These are phyloP conservation scores for Pheosia gnoma DNA, from an alignment of 2,888 invertebrate species.

Conservation along the genomic window DNA sequence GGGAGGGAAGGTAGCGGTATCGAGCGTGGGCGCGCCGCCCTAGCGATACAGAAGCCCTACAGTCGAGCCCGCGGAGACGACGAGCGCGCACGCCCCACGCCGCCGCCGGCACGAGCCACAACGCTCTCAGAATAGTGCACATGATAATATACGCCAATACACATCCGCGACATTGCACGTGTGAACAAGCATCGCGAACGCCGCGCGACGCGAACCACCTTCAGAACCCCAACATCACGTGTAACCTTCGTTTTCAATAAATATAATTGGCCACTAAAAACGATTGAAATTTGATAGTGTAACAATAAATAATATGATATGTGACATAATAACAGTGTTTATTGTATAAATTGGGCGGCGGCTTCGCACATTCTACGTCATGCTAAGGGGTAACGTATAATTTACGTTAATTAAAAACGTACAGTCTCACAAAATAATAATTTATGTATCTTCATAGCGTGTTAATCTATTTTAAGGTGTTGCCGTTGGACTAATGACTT, in stretches of 20 bases:
- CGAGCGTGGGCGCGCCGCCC: conserved; percentile 82
- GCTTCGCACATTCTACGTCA: conserved; percentile 68
- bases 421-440: neutral
- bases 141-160: conserved; percentile 42
- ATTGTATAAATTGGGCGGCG: conserved; percentile 67
- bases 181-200: conserved; percentile 28
- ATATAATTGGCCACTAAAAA: conserved; percentile 42
- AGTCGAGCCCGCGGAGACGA: conserved; percentile 67
- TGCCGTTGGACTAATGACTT: conserved; percentile 26
- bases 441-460: conserved; percentile 7
- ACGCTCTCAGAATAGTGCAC: conserved; percentile 40
- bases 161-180: conserved; percentile 44
- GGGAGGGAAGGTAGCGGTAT: conserved; percentile 75
- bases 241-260: conserved; percentile 31
- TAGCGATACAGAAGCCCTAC: conserved; percentile 75
- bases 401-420: conserved; percentile 6
- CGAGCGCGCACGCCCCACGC: conserved; percentile 61
- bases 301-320: conserved; percentile 67
- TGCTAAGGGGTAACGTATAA: conserved; percentile 71
- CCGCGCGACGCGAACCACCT: conserved; percentile 24
- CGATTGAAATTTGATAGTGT: conserved; percentile 56
- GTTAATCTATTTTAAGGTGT: conserved; percentile 18
- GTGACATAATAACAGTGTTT: conserved; percentile 71
- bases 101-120: conserved; percentile 38
- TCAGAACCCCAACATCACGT: conserved; percentile 28